Evolutionary conservation across 2,797 vertebrate genomes (phyloP), one percentile per base, ranked within the genome.

Genomic region (Ctenosaura bakeri): DNA sequence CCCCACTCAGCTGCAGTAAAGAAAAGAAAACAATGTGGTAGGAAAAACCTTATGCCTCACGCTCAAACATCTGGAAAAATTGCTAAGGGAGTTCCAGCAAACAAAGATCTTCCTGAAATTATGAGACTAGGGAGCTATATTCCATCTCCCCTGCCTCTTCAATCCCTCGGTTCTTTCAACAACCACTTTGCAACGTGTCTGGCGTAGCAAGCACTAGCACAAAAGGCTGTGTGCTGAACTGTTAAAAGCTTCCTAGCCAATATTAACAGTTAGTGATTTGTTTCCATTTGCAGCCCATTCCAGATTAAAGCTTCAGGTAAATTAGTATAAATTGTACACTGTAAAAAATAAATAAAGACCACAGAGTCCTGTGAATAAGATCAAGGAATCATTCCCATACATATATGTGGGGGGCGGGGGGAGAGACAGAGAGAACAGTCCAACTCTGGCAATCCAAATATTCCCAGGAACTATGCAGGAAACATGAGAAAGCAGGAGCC

Each of bases 1-100:
- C 16, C 20, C 13, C 13, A 90, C 93, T 94, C 90, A 96, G 93
- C 91, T 92, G 93, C 90, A 42, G 56, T 93, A 93, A 73, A 95
- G 0, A 94, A 86, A 93, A 38, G 85, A 92, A 95, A 95, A 73
- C 50, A 93, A n/a, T 79, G 64, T 0, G 1, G 89, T 90, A 32
- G 2, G 1, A 77, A 87, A 76, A 85, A 62, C 18, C 50, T 73
- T 46, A 69, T 79, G 32, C 38, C 83, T 84, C 20, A 85, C 79
- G 80, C 50, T 86, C 85, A 89, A 56, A 91, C 87, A 56, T 84
- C 93, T 92, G 83, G 35, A 94, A 80, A 91, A 94, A 93, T 71
- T 52, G 78, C 80, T 54, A 52, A 78, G 64, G 54, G 52, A 92
- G 22, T 80, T 66, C 81, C 32, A 86, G 69, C 96, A 95, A 95